These are phyloP conservation scores for Ahaetulla prasina DNA, from an alignment of 2,113 vertebrate genomes.

Conservation along the genomic window DNA sequence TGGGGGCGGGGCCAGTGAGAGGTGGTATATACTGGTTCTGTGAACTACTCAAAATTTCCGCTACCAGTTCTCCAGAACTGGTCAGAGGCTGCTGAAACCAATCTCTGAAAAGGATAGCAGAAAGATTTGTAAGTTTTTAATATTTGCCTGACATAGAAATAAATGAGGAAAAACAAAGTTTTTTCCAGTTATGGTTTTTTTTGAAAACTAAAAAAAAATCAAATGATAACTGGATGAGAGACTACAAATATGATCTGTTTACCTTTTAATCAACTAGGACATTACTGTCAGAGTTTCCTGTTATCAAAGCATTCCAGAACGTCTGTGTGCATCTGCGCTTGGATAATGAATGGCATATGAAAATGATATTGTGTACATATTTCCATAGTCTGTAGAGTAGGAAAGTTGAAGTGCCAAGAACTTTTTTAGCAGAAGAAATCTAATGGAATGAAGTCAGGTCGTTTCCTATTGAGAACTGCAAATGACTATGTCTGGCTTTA, in stretches of 20 bases:
- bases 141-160: neutral
- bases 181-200: neutral
- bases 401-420: neutral
- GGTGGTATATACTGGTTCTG: too few species aligned
- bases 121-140: neutral
- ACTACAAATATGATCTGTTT: neutral
- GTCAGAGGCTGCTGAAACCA: too few species aligned
- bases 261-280: neutral
- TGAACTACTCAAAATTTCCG: too few species aligned
- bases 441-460: neutral
- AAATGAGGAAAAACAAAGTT: neutral
- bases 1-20: too few species aligned
- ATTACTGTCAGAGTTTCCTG: neutral
- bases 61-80: too few species aligned
- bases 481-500: neutral
- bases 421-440: neutral
- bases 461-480: neutral
- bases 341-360: neutral
- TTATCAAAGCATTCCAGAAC: neutral
- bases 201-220: neutral
- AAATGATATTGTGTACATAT: neutral
- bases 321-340: neutral
- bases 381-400: neutral
- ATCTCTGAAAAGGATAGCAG: too few species aligned
- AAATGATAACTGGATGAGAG: neutral